Evolutionary conservation across 2,797 vertebrate species (phyloP), one percentile per base, ranked within the genome.

Genomic region (Halcyon badia): DNA sequence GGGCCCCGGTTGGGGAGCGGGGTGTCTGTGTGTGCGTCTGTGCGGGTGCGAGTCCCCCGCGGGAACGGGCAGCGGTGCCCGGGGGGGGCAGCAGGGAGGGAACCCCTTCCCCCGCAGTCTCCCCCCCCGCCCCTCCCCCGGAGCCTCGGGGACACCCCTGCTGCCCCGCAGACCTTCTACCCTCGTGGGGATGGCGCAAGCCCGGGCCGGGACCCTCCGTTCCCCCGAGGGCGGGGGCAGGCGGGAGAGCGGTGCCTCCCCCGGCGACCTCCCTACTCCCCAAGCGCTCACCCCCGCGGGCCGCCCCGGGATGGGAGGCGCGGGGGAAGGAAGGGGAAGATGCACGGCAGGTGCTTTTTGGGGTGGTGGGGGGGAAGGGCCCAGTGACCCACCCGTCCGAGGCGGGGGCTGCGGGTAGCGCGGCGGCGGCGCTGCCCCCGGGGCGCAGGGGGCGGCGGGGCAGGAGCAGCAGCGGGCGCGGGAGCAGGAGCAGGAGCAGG

Each of bases 331-430:
- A 7, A 11, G 31, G 10, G 33, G 19, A 21, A 14, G 9, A 30
- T 49, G 81, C 60, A 5, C 44, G 64, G 93, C 93, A 93, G 95
- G 81, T 94, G 88, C 64, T 57, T 80, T 51, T 60, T 11, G 28
- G 8, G 54, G 31, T 17, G 52, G 56, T 2, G 25, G 6, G 51
- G 51, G 52, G 25, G 62, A 28, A 10, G 72, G 83, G 70, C 81
- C 71, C 15, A 26, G 73, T 69, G 94, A 98, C 98, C 98, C 97
- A 98, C 98, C 98, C 69, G 96, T 96, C 91, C 96, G 16, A 33
- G 79, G 89, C 57, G 83, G 51, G 61, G 82, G 94, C 95, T 97
- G 97, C 88, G 70, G 93, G 85, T 68, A 71, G 94, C 77, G 60
- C 37, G 60, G 89, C 86, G 83, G 89, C 86, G 84, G 93, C 90